A percentile compares a stretch with the other conserved stretches of the same genome.
These are phyloP conservation scores for Anhinga anhinga DNA, from an alignment of 2,113 vertebrate species.

Conservation along the genomic window DNA sequence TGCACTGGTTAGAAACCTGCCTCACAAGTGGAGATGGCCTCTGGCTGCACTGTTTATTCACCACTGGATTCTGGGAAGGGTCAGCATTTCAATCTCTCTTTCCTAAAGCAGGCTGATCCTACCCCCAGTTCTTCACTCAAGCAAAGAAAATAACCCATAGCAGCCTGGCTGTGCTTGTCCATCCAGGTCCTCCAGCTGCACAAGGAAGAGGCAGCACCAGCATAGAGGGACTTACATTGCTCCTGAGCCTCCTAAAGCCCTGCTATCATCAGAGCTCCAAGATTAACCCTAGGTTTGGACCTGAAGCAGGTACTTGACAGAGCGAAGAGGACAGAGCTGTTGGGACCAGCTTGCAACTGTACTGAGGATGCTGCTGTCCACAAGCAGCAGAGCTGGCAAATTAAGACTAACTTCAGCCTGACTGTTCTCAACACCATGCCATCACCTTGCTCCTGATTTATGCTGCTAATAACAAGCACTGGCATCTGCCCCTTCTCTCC, in stretches of 20 bases:
- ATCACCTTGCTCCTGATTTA: background rate
- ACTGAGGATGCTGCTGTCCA: background rate
- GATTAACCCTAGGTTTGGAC: too few relatives aligned
- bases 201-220: background rate
- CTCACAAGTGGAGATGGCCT: background rate
- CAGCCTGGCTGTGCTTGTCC: background rate
- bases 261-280: background rate
- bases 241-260: background rate
- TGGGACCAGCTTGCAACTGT: background rate
- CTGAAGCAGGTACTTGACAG: background rate
- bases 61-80: background rate
- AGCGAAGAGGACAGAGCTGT: background rate
- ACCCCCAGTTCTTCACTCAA: background rate
- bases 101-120: background rate
- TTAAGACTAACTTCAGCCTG: background rate
- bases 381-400: background rate
- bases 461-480: background rate
- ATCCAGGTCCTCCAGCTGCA: background rate
- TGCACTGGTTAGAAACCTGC: background rate
- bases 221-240: fast-evolving
- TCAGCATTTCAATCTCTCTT: background rate
- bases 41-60: background rate
- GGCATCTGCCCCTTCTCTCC: background rate
- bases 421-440: fast-evolving
- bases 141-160: background rate